Evolutionary conservation across 2,113 vertebrate genomes (phyloP).

Genomic region (Muntiacus reevesi): DNA sequence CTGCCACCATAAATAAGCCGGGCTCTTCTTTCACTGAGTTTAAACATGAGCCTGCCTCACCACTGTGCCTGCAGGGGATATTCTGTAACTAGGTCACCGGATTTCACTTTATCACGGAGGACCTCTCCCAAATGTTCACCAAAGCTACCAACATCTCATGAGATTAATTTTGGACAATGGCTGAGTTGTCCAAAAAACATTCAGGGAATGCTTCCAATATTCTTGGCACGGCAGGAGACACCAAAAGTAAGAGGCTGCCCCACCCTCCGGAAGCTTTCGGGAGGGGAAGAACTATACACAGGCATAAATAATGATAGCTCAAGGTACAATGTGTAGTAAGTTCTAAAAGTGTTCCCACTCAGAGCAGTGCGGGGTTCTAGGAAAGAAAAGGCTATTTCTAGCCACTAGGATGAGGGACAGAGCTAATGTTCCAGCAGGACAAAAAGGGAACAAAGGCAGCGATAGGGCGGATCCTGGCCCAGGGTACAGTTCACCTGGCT

Average conservation of each 20-base stretch:
- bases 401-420: not conserved
- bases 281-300: not conserved
- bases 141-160: constrained; percentile 14
- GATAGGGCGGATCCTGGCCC: not conserved
- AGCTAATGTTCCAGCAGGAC: not conserved
- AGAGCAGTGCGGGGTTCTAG: not conserved
- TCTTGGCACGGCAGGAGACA: not conserved
- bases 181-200: not conserved
- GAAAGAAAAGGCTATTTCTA: constrained; percentile 38
- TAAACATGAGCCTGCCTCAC: not conserved
- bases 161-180: constrained; percentile 1
- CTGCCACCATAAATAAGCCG: not conserved
- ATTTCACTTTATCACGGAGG: not conserved
- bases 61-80: not conserved
- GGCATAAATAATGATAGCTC: not conserved
- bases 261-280: not conserved
- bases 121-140: constrained; percentile 48
- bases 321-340: not conserved
- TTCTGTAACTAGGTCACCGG: constrained; percentile 49
- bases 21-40: not conserved
- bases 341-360: not conserved
- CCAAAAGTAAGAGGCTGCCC: constrained; percentile 1
- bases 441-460: not conserved
- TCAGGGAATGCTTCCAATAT: constrained; percentile 20
- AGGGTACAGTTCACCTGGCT: not conserved